Evolutionary conservation across 2,888 invertebrate genomes (phyloP).

Genomic region (Callinectes sapidus): DNA sequence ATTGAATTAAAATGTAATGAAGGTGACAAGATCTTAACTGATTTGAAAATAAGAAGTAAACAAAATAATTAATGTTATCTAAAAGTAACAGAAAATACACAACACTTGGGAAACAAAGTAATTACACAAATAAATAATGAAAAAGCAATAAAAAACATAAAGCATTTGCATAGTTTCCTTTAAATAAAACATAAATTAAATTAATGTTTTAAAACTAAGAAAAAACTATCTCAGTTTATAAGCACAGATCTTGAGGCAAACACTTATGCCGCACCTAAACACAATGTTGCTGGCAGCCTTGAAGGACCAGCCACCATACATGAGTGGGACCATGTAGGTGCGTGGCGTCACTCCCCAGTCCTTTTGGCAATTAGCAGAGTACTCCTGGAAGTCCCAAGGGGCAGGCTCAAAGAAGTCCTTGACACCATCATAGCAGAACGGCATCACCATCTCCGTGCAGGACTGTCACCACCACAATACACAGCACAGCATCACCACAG

Average conservation of each 20-base stretch:
- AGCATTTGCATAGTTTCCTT: background rate
- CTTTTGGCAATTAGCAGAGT: slow-evolving; percentile 82
- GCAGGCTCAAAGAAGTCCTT: slow-evolving; percentile 89
- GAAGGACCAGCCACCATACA: slow-evolving; percentile 86
- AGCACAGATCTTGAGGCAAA: background rate
- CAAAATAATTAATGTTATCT: too few relatives aligned
- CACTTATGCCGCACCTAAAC: slow-evolving; percentile 76
- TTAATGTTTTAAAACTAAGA: background rate
- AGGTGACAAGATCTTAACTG: too few relatives aligned
- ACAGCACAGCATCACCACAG: too few relatives aligned
- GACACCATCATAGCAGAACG: slow-evolving; percentile 87
- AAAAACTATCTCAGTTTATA: background rate
- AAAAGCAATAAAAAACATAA: too few relatives aligned
- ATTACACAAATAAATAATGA: too few relatives aligned
- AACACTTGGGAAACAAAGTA: too few relatives aligned
- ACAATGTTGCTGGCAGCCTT: slow-evolving; percentile 80
- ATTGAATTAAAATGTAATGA: too few relatives aligned
- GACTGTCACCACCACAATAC: slow-evolving; percentile 80
- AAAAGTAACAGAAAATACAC: too few relatives aligned
- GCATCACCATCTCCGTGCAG: slow-evolving; percentile 98
- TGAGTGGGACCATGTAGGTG: slow-evolving; percentile 82
- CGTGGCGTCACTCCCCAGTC: slow-evolving; percentile 84
- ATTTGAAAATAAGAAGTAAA: too few relatives aligned
- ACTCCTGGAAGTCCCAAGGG: slow-evolving; percentile 84
- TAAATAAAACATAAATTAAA: background rate